phyloP scores from a whole-genome alignment of 2,888 invertebrate species.

The Clusia tigrina region DNA sequence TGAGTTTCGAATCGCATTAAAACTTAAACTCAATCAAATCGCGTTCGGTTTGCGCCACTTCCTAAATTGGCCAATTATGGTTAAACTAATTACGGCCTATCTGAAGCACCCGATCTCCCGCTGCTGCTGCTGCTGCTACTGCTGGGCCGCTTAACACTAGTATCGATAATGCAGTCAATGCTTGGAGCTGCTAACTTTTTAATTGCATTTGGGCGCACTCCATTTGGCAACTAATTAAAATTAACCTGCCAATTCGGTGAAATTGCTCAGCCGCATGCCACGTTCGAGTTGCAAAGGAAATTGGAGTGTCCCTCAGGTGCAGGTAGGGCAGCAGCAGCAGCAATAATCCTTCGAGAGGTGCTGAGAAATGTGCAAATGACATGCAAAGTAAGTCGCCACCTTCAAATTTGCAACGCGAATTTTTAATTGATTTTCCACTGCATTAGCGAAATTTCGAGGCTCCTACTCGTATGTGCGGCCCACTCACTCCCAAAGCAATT shows the following conservation, averaged over 20 bases:
- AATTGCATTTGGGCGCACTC: constrained; percentile 2
- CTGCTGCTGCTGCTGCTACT: too few species aligned
- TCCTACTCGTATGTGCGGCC: too few species aligned
- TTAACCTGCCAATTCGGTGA: background rate
- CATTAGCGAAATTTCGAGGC: background rate
- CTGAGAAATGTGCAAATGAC: background rate
- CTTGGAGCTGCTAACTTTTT: background rate
- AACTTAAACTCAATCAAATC: background rate
- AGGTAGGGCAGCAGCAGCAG: background rate
- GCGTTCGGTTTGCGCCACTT: background rate
- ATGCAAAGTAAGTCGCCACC: background rate
- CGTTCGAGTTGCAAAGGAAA: too few species aligned
- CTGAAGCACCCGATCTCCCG: background rate
- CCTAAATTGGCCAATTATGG: background rate
- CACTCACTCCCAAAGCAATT: too few species aligned
- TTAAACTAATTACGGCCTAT: background rate
- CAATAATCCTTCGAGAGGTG: background rate
- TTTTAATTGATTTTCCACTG: too few species aligned
- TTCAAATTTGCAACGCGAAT: background rate
- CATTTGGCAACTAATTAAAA: constrained; percentile 1
- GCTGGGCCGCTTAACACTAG: background rate
- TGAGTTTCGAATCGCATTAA: background rate
- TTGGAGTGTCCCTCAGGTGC: too few species aligned
- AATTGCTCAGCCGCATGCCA: background rate
- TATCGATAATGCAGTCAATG: constrained; percentile 3